Conservation (phyloP, 1,140 invertebrate genomes). For the Eriosoma lanigerum region DNA sequence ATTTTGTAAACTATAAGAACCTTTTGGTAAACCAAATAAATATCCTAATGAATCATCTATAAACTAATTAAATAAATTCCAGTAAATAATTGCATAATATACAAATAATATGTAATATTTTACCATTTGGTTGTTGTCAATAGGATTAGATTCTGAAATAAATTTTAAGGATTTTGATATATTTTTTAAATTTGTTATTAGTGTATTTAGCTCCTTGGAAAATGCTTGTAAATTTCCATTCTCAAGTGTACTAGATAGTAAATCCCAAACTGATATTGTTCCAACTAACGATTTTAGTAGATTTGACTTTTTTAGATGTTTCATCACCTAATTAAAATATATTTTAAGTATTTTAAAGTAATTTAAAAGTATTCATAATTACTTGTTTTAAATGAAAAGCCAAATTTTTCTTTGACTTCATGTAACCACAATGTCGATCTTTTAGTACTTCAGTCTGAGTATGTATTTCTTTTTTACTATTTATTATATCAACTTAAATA, state of each 20-base stretch:
- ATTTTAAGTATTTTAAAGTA: background rate
- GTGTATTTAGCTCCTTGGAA: slow-evolving; percentile 15
- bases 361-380: background rate
- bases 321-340: slow-evolving; percentile 1
- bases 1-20: slow-evolving; percentile 10
- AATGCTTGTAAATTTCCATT: slow-evolving; percentile 22
- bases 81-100: no score
- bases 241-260: slow-evolving; percentile 5
- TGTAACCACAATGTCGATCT: slow-evolving; percentile 29
- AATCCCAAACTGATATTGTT: slow-evolving; percentile 36
- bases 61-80: slow-evolving; percentile 23
- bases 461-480: slow-evolving; percentile 34
- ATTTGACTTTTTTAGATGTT: slow-evolving; percentile 41
- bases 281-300: slow-evolving; percentile 27
- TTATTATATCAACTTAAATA: slow-evolving; percentile 21
- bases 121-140: slow-evolving; percentile 22
- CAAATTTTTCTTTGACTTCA: slow-evolving; percentile 40
- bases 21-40: slow-evolving; percentile 21
- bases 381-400: slow-evolving; percentile 35
- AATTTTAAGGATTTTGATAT: slow-evolving; percentile 22
- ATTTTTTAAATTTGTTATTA: slow-evolving; percentile 35
- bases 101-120: background rate
- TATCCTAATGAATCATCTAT: slow-evolving; percentile 43
- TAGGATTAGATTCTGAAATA: slow-evolving; percentile 15
- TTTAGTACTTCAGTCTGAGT: slow-evolving; percentile 30